Conservation (phyloP, 2,113 vertebrate genomes). For the Oophaga pumilio region DNA sequence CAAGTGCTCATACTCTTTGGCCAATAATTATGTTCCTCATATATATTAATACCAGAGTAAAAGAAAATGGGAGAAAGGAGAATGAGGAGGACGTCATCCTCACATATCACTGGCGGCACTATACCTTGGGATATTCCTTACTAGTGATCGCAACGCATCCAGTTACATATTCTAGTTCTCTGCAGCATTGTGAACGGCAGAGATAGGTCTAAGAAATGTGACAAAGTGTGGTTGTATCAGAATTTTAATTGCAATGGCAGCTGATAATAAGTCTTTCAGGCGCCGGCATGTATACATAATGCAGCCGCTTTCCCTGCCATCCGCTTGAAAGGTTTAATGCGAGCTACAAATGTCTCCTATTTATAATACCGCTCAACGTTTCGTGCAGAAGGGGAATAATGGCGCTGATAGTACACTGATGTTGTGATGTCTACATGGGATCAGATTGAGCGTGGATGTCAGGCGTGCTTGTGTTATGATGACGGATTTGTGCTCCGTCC, state of each 20-base stretch:
- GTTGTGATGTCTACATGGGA: conserved; percentile 14
- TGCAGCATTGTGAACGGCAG: conserved; percentile 10
- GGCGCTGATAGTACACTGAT: background rate
- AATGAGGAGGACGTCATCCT: background rate
- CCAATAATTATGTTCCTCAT: background rate
- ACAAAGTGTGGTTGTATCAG: conserved; percentile 21
- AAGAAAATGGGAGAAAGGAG: no score
- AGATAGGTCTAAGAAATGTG: background rate
- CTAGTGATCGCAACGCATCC: background rate
- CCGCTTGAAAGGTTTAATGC: conserved; percentile 32
- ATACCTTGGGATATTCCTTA: background rate
- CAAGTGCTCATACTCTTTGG: no score
- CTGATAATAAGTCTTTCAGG: conserved; percentile 16
- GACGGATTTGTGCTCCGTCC: background rate
- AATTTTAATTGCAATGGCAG: conserved; percentile 14
- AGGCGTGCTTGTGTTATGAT: conserved; percentile 17
- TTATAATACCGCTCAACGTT: conserved; percentile 30
- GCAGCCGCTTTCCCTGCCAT: background rate
- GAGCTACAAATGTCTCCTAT: background rate
- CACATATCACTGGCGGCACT: background rate
- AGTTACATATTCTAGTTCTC: background rate
- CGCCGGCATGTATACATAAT: conserved; percentile 15
- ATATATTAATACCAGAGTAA: background rate
- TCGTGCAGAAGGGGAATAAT: background rate
- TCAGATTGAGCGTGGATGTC: conserved; percentile 22